A percentile compares a stretch with the other conserved stretches of the same genome.
phyloP scores from a whole-genome alignment of 2,888 invertebrate species.

The Endotricha flammealis region DNA sequence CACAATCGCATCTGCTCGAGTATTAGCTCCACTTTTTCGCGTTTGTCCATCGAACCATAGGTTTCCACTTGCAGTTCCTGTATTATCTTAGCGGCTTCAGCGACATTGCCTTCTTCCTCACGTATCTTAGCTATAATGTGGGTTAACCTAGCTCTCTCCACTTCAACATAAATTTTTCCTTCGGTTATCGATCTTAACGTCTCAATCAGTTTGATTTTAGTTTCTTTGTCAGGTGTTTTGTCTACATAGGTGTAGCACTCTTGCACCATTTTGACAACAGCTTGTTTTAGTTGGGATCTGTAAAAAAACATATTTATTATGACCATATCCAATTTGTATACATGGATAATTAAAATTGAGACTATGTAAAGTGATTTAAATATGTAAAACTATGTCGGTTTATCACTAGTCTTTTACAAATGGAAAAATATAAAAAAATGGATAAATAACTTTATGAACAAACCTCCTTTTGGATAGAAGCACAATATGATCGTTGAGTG shows the following conservation, averaged over 20 bases:
- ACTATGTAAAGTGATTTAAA: too few relatives aligned
- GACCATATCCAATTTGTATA: too few relatives aligned
- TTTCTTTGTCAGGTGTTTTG: constrained; percentile 92
- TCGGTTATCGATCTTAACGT: constrained; percentile 96
- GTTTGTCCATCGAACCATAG: constrained; percentile 98
- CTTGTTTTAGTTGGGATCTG: constrained; percentile 95
- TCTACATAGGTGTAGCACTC: constrained; percentile 96
- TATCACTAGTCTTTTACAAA: too few relatives aligned
- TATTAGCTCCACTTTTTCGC: constrained; percentile 97
- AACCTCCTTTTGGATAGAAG: constrained; percentile 92
- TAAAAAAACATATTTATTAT: too few relatives aligned
- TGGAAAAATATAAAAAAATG: too few relatives aligned
- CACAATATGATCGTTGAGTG: constrained; percentile 95
- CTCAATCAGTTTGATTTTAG: constrained; percentile 95
- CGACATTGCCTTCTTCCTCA: constrained; percentile 88
- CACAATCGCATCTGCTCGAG: constrained; percentile 99
- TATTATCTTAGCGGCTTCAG: constrained; percentile 95
- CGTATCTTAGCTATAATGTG: constrained; percentile 91
- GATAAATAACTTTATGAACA: too few relatives aligned
- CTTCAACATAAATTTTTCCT: constrained; percentile 99
- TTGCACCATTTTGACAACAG: constrained; percentile 97
- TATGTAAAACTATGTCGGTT: too few relatives aligned
- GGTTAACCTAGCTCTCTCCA: constrained; percentile 97
- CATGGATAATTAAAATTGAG: too few relatives aligned
- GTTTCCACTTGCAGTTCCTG: constrained; percentile 97